Evolutionary conservation across 2,113 vertebrate genomes (phyloP).

Genomic region (Syrrhaptes paradoxus): DNA sequence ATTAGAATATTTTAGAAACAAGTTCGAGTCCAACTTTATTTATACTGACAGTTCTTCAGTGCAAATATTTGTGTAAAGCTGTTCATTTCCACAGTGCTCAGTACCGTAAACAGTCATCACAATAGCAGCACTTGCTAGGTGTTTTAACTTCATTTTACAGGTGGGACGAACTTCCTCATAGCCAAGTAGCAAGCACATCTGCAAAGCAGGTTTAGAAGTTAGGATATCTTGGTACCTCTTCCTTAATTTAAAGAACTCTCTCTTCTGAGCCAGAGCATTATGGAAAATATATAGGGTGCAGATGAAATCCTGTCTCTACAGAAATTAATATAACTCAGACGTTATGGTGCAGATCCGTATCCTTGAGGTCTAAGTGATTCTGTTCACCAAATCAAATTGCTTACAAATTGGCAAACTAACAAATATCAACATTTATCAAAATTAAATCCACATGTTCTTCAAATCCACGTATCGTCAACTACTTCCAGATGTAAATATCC

Average conservation of each 20-base stretch:
- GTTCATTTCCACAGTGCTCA: background rate
- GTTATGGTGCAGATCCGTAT: background rate
- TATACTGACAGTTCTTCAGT: background rate
- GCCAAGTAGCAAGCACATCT: background rate
- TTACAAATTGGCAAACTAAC: conserved; percentile 43
- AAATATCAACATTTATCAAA: conserved; percentile 41
- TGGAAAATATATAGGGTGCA: background rate
- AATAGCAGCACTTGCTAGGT: background rate
- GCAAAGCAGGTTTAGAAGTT: background rate
- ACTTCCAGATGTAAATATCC: conserved; percentile 43
- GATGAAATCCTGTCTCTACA: background rate
- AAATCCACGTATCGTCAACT: background rate
- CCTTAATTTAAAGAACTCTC: background rate
- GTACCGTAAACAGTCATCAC: background rate
- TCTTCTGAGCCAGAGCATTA: background rate
- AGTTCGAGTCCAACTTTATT: background rate
- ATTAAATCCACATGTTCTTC: conserved; percentile 10
- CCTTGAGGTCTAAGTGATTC: background rate
- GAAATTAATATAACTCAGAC: background rate
- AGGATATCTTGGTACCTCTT: background rate
- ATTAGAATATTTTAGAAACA: background rate
- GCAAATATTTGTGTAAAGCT: background rate
- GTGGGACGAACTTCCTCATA: background rate
- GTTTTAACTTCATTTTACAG: background rate
- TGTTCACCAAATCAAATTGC: background rate